phyloP scores from a whole-genome alignment of 2,888 invertebrate genomes.

The Euspilapteryx auroguttella region DNA sequence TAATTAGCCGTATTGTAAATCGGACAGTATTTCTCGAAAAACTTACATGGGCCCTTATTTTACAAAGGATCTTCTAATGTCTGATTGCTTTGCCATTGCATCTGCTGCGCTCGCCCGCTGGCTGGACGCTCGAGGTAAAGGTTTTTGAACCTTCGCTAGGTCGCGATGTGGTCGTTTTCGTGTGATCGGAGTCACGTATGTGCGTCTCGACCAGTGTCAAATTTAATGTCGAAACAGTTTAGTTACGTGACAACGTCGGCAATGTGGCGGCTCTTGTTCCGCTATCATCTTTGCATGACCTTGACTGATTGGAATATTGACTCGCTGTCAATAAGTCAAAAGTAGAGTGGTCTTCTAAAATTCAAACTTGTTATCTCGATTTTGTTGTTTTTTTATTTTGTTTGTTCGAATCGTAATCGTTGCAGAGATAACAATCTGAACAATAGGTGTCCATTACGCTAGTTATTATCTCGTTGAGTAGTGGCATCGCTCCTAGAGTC shows the following conservation, averaged over 20 bases:
- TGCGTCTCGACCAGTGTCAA: slow-evolving; percentile 29
- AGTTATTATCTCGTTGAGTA: slow-evolving; percentile 16
- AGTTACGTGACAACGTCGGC: slow-evolving; percentile 24
- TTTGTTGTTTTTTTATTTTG: too few relatives aligned
- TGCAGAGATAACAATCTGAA: slow-evolving; percentile 4
- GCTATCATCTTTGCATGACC: slow-evolving; percentile 34
- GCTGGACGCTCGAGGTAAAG: slow-evolving; percentile 10
- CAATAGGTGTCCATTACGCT: slow-evolving; percentile 6
- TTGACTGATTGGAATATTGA: too few relatives aligned
- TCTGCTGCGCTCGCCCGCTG: slow-evolving; percentile 19
- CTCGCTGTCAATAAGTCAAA: too few relatives aligned
- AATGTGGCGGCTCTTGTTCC: slow-evolving; percentile 23
- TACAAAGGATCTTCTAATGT: slow-evolving; percentile 21
- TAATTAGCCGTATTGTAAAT: slow-evolving; percentile 41
- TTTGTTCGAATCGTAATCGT: too few relatives aligned
- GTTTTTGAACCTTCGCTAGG: slow-evolving; percentile 18
- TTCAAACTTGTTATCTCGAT: too few relatives aligned
- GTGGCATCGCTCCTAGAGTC: slow-evolving; percentile 7
- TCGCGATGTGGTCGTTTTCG: slow-evolving; percentile 16
- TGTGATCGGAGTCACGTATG: slow-evolving; percentile 19
- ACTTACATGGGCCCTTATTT: slow-evolving; percentile 11
- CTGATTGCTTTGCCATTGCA: slow-evolving; percentile 23
- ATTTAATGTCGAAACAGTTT: slow-evolving; percentile 42
- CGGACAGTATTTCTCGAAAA: slow-evolving; percentile 19
- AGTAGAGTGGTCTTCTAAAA: too few relatives aligned